phyloP scores from a whole-genome alignment of 1,140 invertebrate genomes.

The Tribolium castaneum region DNA sequence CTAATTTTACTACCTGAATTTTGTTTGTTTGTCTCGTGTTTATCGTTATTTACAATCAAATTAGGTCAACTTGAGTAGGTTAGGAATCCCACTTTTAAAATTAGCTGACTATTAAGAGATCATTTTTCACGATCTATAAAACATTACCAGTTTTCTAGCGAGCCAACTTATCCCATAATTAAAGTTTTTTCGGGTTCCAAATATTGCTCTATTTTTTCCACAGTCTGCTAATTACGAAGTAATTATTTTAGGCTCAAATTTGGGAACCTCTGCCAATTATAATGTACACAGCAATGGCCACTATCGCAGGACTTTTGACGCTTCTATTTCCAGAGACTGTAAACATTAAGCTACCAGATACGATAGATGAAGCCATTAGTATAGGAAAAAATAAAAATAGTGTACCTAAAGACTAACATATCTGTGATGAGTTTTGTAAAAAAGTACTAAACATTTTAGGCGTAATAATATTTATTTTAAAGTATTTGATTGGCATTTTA shows the following conservation, averaged over 20 bases:
- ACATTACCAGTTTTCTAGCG: too few relatives aligned
- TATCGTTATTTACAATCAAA: too few relatives aligned
- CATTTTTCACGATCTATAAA: too few relatives aligned
- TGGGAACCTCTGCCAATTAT: conserved; percentile 68
- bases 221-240: too few relatives aligned
- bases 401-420: not conserved
- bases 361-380: conserved; percentile 74
- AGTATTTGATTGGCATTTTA: not conserved
- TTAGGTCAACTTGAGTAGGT: too few relatives aligned
- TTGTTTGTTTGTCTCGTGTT: too few relatives aligned
- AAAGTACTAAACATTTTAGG: not conserved
- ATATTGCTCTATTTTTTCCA: too few relatives aligned
- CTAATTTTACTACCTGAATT: too few relatives aligned
- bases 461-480: not conserved
- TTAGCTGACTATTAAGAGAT: too few relatives aligned
- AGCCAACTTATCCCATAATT: too few relatives aligned
- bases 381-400: conserved; percentile 62
- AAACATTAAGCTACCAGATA: conserved; percentile 75
- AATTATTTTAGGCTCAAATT: conserved; percentile 51
- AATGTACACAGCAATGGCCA: conserved; percentile 74
- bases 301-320: conserved; percentile 71
- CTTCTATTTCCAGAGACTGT: conserved; percentile 77
- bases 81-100: too few relatives aligned
- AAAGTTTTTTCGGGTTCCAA: too few relatives aligned
- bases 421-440: conserved; percentile 25